phyloP scores from a whole-genome alignment of 2,113 vertebrate genomes.

The Vimba vimba region DNA sequence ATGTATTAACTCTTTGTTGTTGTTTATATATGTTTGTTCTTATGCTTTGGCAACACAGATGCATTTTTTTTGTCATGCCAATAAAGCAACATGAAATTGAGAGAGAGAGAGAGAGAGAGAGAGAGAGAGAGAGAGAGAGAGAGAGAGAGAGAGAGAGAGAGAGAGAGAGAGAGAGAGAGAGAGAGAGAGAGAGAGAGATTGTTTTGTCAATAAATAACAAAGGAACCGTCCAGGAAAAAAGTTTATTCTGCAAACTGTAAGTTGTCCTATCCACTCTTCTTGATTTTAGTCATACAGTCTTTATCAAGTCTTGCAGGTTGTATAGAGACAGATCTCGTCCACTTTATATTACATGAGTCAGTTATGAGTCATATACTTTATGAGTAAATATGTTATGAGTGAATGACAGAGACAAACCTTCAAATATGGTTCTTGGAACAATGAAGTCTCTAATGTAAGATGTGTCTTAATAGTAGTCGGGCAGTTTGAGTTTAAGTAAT shows the following conservation, averaged over 20 bases:
- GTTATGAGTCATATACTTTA: not conserved
- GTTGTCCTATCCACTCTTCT: not conserved
- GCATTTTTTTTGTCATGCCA: too few relatives aligned
- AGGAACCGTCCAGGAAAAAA: not conserved
- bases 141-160: too few relatives aligned
- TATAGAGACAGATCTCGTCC: not conserved
- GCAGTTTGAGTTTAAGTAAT: not conserved
- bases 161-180: too few relatives aligned
- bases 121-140: too few relatives aligned
- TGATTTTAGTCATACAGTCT: not conserved
- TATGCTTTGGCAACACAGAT: too few relatives aligned
- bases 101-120: too few relatives aligned
- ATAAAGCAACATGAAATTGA: too few relatives aligned
- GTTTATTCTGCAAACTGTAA: constrained; percentile 11
- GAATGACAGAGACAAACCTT: not conserved
- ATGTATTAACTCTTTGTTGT: too few relatives aligned
- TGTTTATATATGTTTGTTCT: too few relatives aligned
- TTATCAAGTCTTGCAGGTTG: not conserved
- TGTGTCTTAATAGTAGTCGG: not conserved
- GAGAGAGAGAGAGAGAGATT: not conserved
- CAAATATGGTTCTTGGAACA: not conserved
- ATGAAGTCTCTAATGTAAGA: not conserved
- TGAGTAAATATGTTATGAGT: not conserved
- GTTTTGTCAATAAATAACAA: constrained; percentile 12
- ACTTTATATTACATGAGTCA: not conserved